These are phyloP conservation scores for Galaxea fascicularis DNA, from an alignment of 92 coral and sea anemone genomes.

Conservation along the genomic window DNA sequence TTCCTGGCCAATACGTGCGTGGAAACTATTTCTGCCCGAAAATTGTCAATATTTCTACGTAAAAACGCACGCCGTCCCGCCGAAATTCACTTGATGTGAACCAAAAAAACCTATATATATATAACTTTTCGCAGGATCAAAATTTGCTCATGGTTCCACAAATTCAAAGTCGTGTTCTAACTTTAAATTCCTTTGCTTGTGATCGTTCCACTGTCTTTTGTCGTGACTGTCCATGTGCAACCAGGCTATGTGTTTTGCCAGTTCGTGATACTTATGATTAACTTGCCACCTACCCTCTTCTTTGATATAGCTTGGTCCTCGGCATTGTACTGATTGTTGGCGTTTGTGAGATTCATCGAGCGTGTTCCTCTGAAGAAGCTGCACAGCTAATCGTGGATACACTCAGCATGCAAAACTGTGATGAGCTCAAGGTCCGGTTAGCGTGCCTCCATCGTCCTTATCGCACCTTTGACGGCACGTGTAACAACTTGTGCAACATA, in stretches of 20 bases:
- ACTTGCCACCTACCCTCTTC: background rate
- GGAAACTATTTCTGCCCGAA: too few species aligned
- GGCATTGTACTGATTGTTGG: background rate
- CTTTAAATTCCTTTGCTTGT: too few species aligned
- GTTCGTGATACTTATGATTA: background rate
- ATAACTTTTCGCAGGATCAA: too few species aligned
- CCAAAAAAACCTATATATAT: too few species aligned
- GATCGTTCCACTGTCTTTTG: too few species aligned
- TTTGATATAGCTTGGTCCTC: background rate
- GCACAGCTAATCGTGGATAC: background rate
- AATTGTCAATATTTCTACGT: too few species aligned
- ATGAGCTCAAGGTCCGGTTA: background rate
- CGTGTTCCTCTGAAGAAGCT: background rate
- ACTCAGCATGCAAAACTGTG: constrained; percentile 4
- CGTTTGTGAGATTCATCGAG: background rate
- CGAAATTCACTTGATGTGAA: too few species aligned
- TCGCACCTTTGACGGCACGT: constrained; percentile 45
- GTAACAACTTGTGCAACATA: constrained; percentile 39
- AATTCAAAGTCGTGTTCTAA: too few species aligned
- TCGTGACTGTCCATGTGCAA: too few species aligned
- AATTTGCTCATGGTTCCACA: too few species aligned
- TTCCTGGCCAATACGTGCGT: too few species aligned
- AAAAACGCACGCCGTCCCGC: too few species aligned
- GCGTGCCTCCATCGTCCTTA: background rate
- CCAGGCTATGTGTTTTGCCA: background rate